A percentile compares a stretch with the other conserved stretches of the same genome.
Evolutionary conservation across 2,113 vertebrate species (phyloP).

Genomic region (Phrynosoma platyrhinos): DNA sequence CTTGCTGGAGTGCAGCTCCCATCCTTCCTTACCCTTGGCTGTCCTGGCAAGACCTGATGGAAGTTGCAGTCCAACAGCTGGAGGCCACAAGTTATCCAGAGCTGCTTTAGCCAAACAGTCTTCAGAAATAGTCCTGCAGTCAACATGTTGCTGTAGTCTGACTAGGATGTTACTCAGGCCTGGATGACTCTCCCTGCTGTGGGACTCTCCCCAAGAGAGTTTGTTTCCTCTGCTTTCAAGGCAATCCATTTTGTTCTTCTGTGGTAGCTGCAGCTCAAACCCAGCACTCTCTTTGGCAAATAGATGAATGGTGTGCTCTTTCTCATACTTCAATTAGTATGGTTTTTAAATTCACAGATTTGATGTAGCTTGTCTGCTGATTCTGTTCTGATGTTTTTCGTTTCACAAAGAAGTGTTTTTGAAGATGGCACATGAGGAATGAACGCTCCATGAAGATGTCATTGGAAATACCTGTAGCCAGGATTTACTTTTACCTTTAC

Average conservation of each 20-base stretch:
- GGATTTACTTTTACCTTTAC: neutral
- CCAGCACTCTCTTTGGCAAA: too few species aligned
- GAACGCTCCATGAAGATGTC: neutral
- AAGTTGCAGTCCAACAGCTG: too few species aligned
- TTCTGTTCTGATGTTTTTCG: neutral
- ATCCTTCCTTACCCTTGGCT: too few species aligned
- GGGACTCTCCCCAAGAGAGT: neutral
- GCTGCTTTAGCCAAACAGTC: neutral
- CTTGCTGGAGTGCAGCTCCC: too few species aligned
- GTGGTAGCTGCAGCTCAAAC: too few species aligned
- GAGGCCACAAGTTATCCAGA: too few species aligned
- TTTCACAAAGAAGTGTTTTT: neutral
- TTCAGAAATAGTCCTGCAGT: neutral
- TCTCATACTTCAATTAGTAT: too few species aligned
- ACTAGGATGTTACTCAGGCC: neutral
- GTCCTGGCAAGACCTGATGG: too few species aligned
- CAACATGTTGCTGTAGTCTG: neutral
- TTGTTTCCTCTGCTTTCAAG: neutral
- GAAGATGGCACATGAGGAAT: neutral
- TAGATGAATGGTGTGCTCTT: too few species aligned
- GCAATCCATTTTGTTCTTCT: too few species aligned
- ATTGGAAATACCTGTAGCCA: neutral
- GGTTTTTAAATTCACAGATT: too few species aligned
- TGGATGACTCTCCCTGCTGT: neutral
- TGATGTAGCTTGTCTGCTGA: neutral